phyloP scores from a whole-genome alignment of 2,888 invertebrate species.

The Phlogophora meticulosa region DNA sequence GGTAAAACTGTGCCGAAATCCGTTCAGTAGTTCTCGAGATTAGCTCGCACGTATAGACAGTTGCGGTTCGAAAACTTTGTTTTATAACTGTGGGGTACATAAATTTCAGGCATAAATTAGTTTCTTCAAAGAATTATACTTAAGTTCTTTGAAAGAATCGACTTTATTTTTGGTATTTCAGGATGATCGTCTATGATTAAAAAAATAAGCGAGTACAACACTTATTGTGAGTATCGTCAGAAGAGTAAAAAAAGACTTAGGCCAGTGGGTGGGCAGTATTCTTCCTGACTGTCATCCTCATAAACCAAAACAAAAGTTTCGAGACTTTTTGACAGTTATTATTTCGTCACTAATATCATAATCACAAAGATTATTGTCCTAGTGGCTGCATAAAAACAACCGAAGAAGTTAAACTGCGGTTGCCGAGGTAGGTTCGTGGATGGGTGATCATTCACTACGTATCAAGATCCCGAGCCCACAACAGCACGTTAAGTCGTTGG shows the following conservation, averaged over 20 bases:
- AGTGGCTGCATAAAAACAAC: too few species aligned
- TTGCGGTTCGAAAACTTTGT: background rate
- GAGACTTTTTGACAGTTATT: background rate
- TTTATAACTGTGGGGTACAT: background rate
- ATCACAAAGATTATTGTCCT: too few species aligned
- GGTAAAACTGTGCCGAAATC: slow-evolving; percentile 10
- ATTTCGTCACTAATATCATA: background rate
- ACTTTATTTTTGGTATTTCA: background rate
- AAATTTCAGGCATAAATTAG: background rate
- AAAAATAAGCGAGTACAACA: too few species aligned
- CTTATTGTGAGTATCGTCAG: slow-evolving; percentile 1
- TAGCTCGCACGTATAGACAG: slow-evolving; percentile 3
- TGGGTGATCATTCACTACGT: too few species aligned
- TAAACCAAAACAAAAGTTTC: background rate
- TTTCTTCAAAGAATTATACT: background rate
- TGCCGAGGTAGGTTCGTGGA: too few species aligned
- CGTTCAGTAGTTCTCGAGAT: slow-evolving; percentile 29
- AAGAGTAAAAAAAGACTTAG: background rate
- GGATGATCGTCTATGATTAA: background rate
- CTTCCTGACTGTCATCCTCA: background rate
- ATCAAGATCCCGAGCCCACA: too few species aligned
- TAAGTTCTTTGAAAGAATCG: background rate
- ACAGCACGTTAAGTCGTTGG: too few species aligned
- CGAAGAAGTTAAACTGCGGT: too few species aligned
- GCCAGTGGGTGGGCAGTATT: background rate